These are phyloP conservation scores for Zaprionus gabonicus DNA, from an alignment of 1,140 invertebrate genomes.

Conservation along the genomic window DNA sequence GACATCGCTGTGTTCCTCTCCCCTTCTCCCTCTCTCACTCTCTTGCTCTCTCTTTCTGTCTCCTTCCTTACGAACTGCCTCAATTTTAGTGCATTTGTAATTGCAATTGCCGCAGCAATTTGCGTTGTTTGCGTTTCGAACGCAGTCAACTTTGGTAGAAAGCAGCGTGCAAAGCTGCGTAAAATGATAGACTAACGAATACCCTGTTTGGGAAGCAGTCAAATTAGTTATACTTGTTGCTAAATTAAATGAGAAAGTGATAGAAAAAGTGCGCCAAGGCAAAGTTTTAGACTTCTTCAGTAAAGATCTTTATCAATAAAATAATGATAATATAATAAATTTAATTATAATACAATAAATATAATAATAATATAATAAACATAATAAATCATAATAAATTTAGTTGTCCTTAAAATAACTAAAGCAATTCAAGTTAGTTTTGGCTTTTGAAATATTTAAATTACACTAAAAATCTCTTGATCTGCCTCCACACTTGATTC, in stretches of 20 bases:
- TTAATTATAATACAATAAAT: too few species aligned
- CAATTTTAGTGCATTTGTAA: slow-evolving; percentile 38
- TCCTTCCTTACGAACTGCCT: slow-evolving; percentile 15
- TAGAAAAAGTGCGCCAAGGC: too few species aligned
- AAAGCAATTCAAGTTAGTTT: too few species aligned
- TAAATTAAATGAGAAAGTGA: too few species aligned
- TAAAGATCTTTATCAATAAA: background rate
- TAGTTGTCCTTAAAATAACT: too few species aligned
- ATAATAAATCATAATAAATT: too few species aligned
- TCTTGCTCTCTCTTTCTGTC: background rate
- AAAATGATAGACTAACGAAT: background rate
- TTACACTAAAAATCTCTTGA: too few species aligned
- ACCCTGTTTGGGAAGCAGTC: too few species aligned
- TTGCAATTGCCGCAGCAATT: slow-evolving; percentile 30
- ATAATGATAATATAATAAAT: too few species aligned
- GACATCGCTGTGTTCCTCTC: background rate
- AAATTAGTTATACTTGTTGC: background rate
- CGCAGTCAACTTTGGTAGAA: slow-evolving; percentile 20
- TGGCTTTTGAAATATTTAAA: too few species aligned
- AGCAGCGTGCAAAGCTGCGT: background rate
- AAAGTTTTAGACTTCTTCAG: background rate
- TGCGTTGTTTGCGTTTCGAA: slow-evolving; percentile 34
- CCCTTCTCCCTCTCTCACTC: background rate
- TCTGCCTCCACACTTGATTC: too few species aligned
- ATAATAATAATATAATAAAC: too few species aligned